Evolutionary conservation across 2,888 invertebrate genomes (phyloP), one percentile per base, ranked within the genome.

Genomic region (Apotomis turbidana): DNA sequence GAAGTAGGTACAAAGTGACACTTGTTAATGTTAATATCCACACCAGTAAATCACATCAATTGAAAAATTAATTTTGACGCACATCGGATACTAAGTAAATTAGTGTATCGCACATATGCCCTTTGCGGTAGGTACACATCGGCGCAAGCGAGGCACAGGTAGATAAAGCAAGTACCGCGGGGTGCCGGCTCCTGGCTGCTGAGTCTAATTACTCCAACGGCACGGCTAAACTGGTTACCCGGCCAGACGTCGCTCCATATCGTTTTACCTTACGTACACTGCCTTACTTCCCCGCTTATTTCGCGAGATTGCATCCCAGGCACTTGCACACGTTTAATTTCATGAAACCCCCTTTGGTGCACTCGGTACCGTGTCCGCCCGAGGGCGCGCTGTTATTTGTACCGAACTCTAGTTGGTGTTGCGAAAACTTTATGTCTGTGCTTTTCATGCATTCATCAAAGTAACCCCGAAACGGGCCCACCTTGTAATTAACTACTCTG

Each of bases 181-280:
- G 61, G 55, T 57, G 57, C 68, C 68, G 15, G 72, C 68, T 63
- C 58, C 81, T 84, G 82, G 83, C 81, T 87, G 86, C 86, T 90
- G 85, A 87, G 85, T 87, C 87, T 92, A 91, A 92, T 91, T 90
- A 90, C 88, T 88, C 85, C 87, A 85, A 83, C 83, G 85, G 85
- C 83, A 82, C 80, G 82, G 83, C 85, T 90, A 88, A 90, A 89
- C 87, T 85, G 84, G 86, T 90, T 91, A 89, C 87, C 80, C 79
- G 78, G 79, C 70, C 59, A 74, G 73, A 76, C 74, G 74, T 73
- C 68, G 75, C 76, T 74, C 67, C 73, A 73, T 75, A 55, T 68
- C 70, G 68, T 76, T 81, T 80, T 78, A 78, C 83, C 76, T 80
- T 79, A 80, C 80, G 78, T 78, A 77, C 77, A 73, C 78, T 70